Percentiles rank a stretch among this genome's conserved stretches.
Conservation (phyloP, 2,797 vertebrate species). For the Coluber constrictor region DNA sequence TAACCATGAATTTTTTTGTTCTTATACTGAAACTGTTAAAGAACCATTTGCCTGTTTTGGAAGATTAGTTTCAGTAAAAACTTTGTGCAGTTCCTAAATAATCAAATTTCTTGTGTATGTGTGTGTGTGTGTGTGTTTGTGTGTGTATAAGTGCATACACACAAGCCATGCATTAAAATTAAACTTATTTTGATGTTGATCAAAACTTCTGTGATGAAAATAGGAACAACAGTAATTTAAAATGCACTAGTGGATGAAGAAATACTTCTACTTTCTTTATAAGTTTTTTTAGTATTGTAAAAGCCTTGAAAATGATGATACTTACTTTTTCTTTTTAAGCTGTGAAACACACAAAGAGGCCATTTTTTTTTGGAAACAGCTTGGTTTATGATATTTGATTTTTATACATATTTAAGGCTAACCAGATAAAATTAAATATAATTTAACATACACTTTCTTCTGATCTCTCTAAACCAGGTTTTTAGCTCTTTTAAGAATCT, state of each 20-base stretch:
- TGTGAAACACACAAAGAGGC: background rate
- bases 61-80: background rate
- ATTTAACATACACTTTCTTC: background rate
- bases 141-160: background rate
- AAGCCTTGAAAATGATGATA: background rate
- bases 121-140: background rate
- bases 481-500: constrained; percentile 10
- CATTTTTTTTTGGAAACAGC: background rate
- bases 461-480: background rate
- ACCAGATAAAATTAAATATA: background rate
- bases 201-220: background rate
- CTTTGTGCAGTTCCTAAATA: background rate
- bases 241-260: background rate
- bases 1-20: background rate
- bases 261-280: background rate
- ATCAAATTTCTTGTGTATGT: background rate
- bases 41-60: constrained; percentile 10
- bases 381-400: background rate
- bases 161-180: background rate
- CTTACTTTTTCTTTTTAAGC: background rate
- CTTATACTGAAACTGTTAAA: background rate
- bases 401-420: background rate
- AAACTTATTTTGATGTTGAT: background rate
- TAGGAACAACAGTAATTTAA: background rate
- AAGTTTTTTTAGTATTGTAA: constrained; percentile 21